Base-by-base conservation (phyloP, 1,140 invertebrate species). In the Zophobas atratus region DNA sequence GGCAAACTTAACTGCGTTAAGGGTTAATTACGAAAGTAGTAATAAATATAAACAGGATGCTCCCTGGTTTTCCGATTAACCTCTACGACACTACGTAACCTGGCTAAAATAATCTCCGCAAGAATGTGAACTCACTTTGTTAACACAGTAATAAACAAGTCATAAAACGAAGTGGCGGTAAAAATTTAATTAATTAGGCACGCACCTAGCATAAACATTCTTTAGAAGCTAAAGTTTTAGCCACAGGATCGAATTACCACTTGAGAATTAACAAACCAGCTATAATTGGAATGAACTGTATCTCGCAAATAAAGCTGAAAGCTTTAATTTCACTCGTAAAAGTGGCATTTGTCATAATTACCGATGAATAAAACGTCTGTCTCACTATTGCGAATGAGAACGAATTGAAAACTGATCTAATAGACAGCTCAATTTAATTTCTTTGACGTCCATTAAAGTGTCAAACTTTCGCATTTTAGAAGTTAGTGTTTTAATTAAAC, bases 301-400 rank as follows among this genome's bases (percentile, higher is more conserved):
- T 67, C 60, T 67, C 4, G 33, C 39, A 67, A 67, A 67, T 67
- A 67, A 67, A 67, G 60, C 60, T 67, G 60, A 43, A 43, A 67
- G 60, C 60, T 67, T 67, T 51, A 51, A 51, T 51, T 67, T 4
- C 32, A 35, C 32, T 67, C 39, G 60, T 67, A 43, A 67, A 67
- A 67, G 60, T 43, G 39, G 39, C 39, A 43, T 67, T 67, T 39
- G 20, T 67, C 60, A 67, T 67, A 67, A 67, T 67, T 67, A 43
- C 33, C 6, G 60, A 41, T 48, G 32, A 39, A 38, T 4, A 46
- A 46, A 46, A n/a, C 20, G 33, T 35, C 34, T 20, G 20, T 20
- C 20, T 20, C 20, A 20, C 20, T 20, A 20, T 20, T 20, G 20
- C 20, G 20, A 20, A 20, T 20, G 49, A 51, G 49, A 51, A 51